Base-by-base conservation (phyloP, 2,797 vertebrate species). In the Remorina albescens region DNA sequence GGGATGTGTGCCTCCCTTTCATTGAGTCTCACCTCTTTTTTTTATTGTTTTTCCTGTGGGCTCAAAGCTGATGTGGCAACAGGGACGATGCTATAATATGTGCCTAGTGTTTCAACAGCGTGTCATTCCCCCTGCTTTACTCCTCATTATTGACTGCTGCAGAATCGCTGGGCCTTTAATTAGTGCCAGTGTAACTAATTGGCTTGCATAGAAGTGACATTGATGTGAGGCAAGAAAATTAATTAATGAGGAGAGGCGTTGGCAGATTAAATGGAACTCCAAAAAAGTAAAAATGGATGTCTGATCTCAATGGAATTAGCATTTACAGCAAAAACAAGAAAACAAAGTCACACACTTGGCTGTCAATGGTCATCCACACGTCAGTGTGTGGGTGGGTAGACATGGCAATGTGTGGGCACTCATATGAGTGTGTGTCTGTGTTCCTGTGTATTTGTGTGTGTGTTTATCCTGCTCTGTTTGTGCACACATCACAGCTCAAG, bases 151-250 rank as follows among this genome's bases (percentile, higher is more conserved):
- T 91, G 92, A 93, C 88, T 76, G 76, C 89, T 80, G 78, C 90
- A 80, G 79, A 85, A 81, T 87, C 71, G 37, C 89, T 77, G 72
- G 78, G 90, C 86, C 86, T 87, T 91, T 91, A 93, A 93, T 93
- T 93, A 91, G 86, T 67, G 66, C 76, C 81, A 79, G 85, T 86
- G 87, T 89, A 89, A 91, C 92, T 93, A 93, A 93, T 91, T 86
- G 84, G 84, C 84, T 84, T 67, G 77, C 81, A 81, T 73, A 78
- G 85, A 89, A 88, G 72, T 88, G 86, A 91, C 91, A 88, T 84
- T 90, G 87, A 92, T 84, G 85, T 62, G 71, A 86, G 72, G 76
- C 62, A 74, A 86, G 78, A 71, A 88, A 89, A 85, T 80, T 37
- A 86, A 91, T 88, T 86, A 87, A 87, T 74, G 71, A 89, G 81